These are phyloP conservation scores for Pseudorhombus dupliciocellatus DNA, from an alignment of 2,113 vertebrate genomes.

Conservation along the genomic window DNA sequence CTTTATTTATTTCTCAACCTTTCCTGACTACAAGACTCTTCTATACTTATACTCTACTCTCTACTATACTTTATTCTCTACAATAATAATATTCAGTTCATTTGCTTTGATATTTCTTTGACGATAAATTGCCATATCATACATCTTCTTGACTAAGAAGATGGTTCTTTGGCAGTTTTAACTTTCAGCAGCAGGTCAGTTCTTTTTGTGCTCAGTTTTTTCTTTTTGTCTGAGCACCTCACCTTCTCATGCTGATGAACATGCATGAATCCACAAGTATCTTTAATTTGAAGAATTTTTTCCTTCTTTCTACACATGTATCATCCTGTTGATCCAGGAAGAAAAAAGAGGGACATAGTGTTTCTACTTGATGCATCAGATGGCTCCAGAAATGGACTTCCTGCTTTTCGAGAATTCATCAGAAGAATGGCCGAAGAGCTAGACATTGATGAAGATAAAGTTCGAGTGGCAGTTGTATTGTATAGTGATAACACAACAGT, in stretches of 20 bases:
- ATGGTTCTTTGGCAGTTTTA: slow-evolving; percentile 41
- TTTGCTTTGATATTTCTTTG: neutral
- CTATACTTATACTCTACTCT: too few species aligned
- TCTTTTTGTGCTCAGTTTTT: slow-evolving; percentile 24
- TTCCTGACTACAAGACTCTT: neutral
- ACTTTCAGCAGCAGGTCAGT: slow-evolving; percentile 31
- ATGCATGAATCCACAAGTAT: slow-evolving; percentile 10
- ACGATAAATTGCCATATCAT: neutral
- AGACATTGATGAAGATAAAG: slow-evolving; percentile 66
- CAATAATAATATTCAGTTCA: too few species aligned
- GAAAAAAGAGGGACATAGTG: slow-evolving; percentile 78
- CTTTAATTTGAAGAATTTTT: slow-evolving; percentile 39
- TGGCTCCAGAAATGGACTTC: slow-evolving; percentile 83
- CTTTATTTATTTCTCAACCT: too few species aligned
- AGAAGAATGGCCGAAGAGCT: slow-evolving; percentile 74
- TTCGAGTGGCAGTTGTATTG: slow-evolving; percentile 75
- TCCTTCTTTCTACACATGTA: slow-evolving; percentile 61
- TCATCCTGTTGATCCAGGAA: slow-evolving; percentile 72
- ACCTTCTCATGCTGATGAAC: slow-evolving; percentile 43
- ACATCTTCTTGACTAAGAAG: slow-evolving; percentile 57
- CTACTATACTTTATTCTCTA: too few species aligned
- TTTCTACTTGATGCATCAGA: slow-evolving; percentile 91
- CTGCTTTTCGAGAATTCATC: slow-evolving; percentile 78
- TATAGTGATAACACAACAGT: slow-evolving; percentile 73
- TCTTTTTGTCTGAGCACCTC: slow-evolving; percentile 15